phyloP scores from a whole-genome alignment of 2,113 vertebrate genomes.

The Typhlomys cinereus region DNA sequence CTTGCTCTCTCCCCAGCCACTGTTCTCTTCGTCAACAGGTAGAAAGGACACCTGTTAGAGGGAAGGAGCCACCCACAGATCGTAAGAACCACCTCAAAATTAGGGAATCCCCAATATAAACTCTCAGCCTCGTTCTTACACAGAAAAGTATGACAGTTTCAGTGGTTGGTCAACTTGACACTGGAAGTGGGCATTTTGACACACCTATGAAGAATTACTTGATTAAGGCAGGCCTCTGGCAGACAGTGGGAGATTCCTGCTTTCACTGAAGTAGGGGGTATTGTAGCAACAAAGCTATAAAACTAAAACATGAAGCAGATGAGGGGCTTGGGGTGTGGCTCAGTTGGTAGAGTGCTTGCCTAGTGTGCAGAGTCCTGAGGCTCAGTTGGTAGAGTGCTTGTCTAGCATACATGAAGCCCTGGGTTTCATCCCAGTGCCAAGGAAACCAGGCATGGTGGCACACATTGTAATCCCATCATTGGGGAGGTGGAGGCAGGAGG shows the following conservation, averaged over 20 bases:
- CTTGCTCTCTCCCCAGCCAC: not conserved
- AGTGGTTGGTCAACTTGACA: too few species aligned
- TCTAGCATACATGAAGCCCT: not conserved
- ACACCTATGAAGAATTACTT: too few species aligned
- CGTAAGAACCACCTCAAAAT: not conserved
- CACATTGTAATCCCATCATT: not conserved
- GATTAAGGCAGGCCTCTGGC: too few species aligned
- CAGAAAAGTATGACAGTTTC: too few species aligned
- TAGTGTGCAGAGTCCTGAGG: not conserved
- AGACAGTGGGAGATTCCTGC: too few species aligned
- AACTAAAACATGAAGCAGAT: not conserved
- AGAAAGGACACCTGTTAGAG: not conserved
- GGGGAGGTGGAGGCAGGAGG: not conserved
- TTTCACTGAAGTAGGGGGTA: too few species aligned
- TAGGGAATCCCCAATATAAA: not conserved
- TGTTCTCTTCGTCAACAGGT: constrained; percentile 21
- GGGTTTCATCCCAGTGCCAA: not conserved
- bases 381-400: too few species aligned
- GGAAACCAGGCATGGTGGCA: not conserved
- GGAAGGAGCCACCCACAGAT: not conserved
- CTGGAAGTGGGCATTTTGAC: too few species aligned
- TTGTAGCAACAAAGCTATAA: too few species aligned
- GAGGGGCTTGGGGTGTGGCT: not conserved
- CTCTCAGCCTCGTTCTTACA: not conserved
- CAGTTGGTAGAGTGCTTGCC: too few species aligned